Conservation (phyloP, 1,140 invertebrate genomes). For the Atta texana region DNA sequence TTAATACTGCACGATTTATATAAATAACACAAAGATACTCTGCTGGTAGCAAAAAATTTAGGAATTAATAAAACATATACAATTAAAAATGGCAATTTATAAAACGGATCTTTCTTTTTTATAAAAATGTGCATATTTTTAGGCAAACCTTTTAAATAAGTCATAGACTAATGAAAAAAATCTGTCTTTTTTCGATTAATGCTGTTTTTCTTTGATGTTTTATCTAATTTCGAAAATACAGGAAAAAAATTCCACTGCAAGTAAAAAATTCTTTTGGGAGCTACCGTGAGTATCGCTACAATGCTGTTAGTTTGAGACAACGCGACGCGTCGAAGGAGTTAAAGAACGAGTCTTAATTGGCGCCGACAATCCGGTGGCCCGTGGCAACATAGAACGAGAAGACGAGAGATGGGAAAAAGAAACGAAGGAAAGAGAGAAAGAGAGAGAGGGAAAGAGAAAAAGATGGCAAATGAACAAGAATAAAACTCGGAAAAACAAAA, state of each 20-base stretch:
- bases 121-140: not conserved
- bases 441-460: not conserved
- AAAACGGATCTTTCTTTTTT: not conserved
- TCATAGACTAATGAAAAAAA: not conserved
- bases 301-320: slow-evolving; percentile 18
- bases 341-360: slow-evolving; percentile 70
- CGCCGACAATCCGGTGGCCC: slow-evolving; percentile 67
- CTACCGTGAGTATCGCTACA: slow-evolving; percentile 31
- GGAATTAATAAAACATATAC: not conserved
- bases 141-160: not conserved
- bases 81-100: not conserved
- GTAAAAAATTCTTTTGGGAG: not conserved
- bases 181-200: not conserved
- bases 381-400: slow-evolving; percentile 28
- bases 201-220: not conserved
- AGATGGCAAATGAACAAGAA: slow-evolving; percentile 59
- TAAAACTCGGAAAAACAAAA: slow-evolving; percentile 72
- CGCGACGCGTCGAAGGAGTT: slow-evolving; percentile 28
- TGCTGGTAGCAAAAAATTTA: not conserved
- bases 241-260: slow-evolving; percentile 9
- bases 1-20: not conserved
- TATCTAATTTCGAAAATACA: not conserved
- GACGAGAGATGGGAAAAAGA: not conserved
- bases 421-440: not conserved
- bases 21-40: not conserved